Evolutionary conservation across 2,888 invertebrate species (phyloP).

Genomic region (Aphodius granarius): DNA sequence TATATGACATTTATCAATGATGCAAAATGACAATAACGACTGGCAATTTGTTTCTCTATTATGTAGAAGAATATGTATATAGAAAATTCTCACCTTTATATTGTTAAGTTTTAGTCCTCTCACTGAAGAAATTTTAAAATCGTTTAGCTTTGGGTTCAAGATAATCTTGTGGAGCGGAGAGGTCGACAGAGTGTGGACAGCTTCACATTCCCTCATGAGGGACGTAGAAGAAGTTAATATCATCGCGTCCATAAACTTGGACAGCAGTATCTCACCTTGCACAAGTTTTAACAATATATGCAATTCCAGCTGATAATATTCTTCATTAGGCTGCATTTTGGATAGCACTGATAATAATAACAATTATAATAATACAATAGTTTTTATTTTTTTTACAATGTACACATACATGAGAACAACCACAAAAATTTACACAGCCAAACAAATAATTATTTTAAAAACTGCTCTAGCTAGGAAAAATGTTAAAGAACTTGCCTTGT

Average conservation of each 20-base stretch:
- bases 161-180: constrained; percentile 64
- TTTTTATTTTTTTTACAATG: no score
- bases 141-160: constrained; percentile 59
- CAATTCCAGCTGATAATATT: constrained; percentile 1
- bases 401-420: no score
- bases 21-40: no score
- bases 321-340: not conserved
- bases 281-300: constrained; percentile 20
- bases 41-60: no score
- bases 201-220: constrained; percentile 63
- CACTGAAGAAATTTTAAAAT: constrained; percentile 47
- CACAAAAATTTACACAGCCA: no score
- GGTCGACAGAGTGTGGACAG: constrained; percentile 61
- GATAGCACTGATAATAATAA: constrained; percentile 23
- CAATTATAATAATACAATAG: constrained; percentile 1
- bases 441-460: no score
- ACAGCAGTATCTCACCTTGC: constrained; percentile 23
- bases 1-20: no score
- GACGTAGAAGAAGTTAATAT: constrained; percentile 50
- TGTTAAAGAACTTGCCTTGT: no score
- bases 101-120: constrained; percentile 26
- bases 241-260: constrained; percentile 42
- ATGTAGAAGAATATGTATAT: no score
- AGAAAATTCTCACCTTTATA: constrained; percentile 21
- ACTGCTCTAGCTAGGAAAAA: no score